Conservation (phyloP, 92 coral and sea anemone species). For the Pocillopora grandis region DNA sequence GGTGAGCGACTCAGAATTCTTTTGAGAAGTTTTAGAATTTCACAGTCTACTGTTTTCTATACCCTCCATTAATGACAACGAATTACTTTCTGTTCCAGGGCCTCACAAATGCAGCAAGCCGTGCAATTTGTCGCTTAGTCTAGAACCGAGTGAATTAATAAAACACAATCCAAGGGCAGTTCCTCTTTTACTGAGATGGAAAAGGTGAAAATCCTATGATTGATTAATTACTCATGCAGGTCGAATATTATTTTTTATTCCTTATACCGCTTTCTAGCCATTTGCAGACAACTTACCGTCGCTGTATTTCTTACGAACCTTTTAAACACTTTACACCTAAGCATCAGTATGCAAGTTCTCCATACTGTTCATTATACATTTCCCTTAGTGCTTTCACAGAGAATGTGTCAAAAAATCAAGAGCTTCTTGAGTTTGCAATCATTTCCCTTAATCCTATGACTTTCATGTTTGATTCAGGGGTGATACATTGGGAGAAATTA, state of each 20-base stretch:
- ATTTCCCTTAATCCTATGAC: too few species aligned
- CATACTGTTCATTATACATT: too few species aligned
- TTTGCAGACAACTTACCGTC: too few species aligned
- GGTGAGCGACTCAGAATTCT: neutral
- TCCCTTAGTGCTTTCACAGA: too few species aligned
- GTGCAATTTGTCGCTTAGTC: conserved; percentile 48
- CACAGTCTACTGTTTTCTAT: neutral
- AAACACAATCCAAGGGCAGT: conserved; percentile 77
- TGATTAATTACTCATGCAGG: neutral
- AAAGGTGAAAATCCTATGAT: conserved; percentile 56
- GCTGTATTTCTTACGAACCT: too few species aligned
- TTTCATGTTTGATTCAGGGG: too few species aligned
- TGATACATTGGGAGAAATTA: too few species aligned
- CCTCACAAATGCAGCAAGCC: conserved; percentile 79
- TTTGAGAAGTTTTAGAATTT: neutral
- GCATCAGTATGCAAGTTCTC: too few species aligned
- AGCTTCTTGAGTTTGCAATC: too few species aligned
- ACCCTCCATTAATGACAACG: neutral
- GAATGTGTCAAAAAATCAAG: too few species aligned
- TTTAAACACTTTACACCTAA: too few species aligned
- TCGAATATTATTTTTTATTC: neutral
- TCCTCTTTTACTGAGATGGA: conserved; percentile 88
- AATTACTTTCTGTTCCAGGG: conserved; percentile 38
- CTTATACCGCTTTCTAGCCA: neutral
- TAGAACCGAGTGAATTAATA: conserved; percentile 51